These are phyloP conservation scores for Sesia bembeciformis DNA, from an alignment of 2,888 invertebrate species.

Conservation along the genomic window DNA sequence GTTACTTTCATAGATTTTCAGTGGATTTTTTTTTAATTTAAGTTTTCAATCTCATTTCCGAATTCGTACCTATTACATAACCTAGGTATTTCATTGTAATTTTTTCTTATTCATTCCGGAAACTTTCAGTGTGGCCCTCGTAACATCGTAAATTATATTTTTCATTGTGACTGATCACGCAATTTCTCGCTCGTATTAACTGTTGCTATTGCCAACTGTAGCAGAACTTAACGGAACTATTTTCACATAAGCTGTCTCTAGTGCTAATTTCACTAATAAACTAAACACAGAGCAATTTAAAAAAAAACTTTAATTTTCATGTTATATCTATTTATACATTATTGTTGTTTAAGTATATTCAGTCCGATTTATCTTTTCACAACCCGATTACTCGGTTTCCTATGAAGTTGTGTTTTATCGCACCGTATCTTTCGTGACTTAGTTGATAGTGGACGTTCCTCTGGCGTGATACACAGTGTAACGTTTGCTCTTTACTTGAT, in stretches of 20 bases:
- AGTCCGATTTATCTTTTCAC: background rate
- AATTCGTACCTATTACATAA: no score
- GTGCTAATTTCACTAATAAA: no score
- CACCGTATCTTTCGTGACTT: conserved; percentile 35
- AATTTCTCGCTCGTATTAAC: conserved; percentile 1
- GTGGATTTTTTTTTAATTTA: no score
- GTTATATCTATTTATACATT: no score
- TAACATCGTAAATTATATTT: background rate
- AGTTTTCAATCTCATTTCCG: no score
- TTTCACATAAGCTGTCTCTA: background rate
- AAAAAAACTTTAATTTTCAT: no score
- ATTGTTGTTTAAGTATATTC: background rate
- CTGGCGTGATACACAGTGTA: conserved; percentile 12
- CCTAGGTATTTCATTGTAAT: no score
- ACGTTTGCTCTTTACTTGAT: conserved; percentile 4
- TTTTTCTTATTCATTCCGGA: no score
- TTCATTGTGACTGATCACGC: background rate
- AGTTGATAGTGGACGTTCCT: conserved; percentile 35
- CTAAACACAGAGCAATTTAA: no score
- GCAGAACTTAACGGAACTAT: background rate
- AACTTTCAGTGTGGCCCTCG: no score
- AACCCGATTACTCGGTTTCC: background rate
- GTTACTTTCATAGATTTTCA: no score
- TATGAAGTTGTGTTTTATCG: conserved; percentile 32
- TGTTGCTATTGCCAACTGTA: conserved; percentile 1